These are phyloP conservation scores for Meda fulgida DNA, from an alignment of 2,797 vertebrate genomes.

Conservation along the genomic window DNA sequence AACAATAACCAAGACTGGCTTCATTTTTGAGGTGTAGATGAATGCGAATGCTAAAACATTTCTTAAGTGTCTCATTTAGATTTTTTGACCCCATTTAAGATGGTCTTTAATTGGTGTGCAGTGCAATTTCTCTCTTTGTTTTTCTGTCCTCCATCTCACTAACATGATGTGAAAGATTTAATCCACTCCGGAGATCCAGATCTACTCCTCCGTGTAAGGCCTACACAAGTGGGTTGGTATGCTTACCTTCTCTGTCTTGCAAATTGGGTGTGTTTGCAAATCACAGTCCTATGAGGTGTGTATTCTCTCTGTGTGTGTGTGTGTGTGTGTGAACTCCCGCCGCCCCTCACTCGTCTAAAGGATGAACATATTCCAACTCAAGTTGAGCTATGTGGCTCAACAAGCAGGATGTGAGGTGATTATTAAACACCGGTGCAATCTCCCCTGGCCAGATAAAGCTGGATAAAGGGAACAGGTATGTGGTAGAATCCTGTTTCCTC, in stretches of 20 bases:
- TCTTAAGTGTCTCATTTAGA: background rate
- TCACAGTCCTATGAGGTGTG: constrained; percentile 15
- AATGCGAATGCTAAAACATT: background rate
- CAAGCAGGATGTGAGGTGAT: constrained; percentile 69
- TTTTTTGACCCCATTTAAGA: background rate
- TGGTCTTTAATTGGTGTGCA: background rate
- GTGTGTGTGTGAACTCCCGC: background rate
- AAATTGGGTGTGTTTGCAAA: constrained; percentile 30
- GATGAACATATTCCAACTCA: constrained; percentile 66
- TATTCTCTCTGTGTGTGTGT: background rate
- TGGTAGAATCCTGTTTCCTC: constrained; percentile 48
- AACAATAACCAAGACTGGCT: background rate
- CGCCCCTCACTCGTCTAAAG: constrained; percentile 42
- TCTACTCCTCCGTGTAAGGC: background rate
- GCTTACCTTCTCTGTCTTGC: constrained; percentile 25
- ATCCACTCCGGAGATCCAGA: background rate
- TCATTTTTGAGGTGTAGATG: background rate
- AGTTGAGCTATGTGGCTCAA: constrained; percentile 69
- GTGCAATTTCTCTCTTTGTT: background rate
- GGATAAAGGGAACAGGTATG: constrained; percentile 51
- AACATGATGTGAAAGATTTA: background rate
- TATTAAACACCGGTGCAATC: constrained; percentile 73
- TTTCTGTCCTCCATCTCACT: background rate
- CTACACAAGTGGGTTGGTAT: background rate
- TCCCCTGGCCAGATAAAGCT: constrained; percentile 66